A percentile compares a stretch with the other conserved stretches of the same genome.
These are phyloP conservation scores for Xylophagus ater DNA, from an alignment of 2,888 invertebrate species.

Conservation along the genomic window DNA sequence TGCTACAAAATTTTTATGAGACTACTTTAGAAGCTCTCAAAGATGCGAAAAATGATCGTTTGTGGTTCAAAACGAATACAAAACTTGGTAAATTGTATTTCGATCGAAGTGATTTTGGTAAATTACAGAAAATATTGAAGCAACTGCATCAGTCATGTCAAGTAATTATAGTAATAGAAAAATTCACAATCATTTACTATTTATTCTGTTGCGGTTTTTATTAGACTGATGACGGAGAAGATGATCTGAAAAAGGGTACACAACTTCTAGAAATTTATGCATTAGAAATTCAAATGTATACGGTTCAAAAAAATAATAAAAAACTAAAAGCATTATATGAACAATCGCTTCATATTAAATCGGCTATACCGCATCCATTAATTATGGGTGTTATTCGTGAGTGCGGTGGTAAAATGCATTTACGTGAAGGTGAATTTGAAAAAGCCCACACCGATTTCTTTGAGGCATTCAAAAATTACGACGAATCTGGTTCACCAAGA, in stretches of 20 bases:
- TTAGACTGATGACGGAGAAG: slow-evolving; percentile 94
- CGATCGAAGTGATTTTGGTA: slow-evolving; percentile 87
- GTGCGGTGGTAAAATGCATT: slow-evolving; percentile 99
- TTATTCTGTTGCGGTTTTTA: background rate
- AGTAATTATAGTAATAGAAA: slow-evolving; percentile 39
- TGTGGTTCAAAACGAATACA: slow-evolving; percentile 99
- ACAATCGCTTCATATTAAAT: slow-evolving; percentile 96
- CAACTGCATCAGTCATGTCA: slow-evolving; percentile 96
- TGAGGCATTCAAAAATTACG: slow-evolving; percentile 98
- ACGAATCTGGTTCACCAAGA: slow-evolving; percentile 94
- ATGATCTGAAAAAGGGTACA: slow-evolving; percentile 95
- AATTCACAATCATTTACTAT: background rate
- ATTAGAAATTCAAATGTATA: slow-evolving; percentile 99
- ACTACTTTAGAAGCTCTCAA: slow-evolving; percentile 88
- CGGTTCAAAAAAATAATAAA: slow-evolving; percentile 98
- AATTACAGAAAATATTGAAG: slow-evolving; percentile 91
- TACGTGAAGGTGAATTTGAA: slow-evolving; percentile 96
- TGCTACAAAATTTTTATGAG: slow-evolving; percentile 97
- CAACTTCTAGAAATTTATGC: slow-evolving; percentile 97
- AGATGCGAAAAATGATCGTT: slow-evolving; percentile 96
- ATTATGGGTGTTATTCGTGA: slow-evolving; percentile 99
- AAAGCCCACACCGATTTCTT: slow-evolving; percentile 99
- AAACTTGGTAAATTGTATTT: slow-evolving; percentile 97
- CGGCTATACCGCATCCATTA: slow-evolving; percentile 98
- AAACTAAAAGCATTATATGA: slow-evolving; percentile 93